These are phyloP conservation scores for Parasteatoda lunata DNA, from an alignment of 2,888 invertebrate genomes.

Conservation along the genomic window DNA sequence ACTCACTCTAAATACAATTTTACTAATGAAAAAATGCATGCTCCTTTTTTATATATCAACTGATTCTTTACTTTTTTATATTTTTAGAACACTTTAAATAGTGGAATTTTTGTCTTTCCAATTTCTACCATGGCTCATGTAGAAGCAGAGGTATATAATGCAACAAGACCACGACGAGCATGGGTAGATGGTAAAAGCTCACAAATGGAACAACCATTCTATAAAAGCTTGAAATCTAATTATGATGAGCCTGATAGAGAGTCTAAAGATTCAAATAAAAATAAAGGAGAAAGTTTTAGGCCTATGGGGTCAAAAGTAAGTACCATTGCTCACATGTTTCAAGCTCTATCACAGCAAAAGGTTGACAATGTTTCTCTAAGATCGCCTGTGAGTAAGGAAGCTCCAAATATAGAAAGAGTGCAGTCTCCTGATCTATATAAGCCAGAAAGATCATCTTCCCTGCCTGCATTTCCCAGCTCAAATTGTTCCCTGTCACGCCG, in stretches of 20 bases:
- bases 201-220: constrained; percentile 60
- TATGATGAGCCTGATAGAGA: constrained; percentile 56
- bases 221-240: constrained; percentile 51
- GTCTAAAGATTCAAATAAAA: constrained; percentile 8
- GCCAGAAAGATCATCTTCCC: constrained; percentile 53
- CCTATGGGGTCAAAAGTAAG: constrained; percentile 71
- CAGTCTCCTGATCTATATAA: constrained; percentile 55
- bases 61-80: too few relatives aligned
- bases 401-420: constrained; percentile 33
- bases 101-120: background rate
- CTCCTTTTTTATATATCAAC: too few relatives aligned
- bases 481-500: constrained; percentile 68
- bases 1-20: too few relatives aligned
- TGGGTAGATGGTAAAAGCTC: constrained; percentile 70
- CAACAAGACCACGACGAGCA: constrained; percentile 70
- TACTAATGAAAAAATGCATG: too few relatives aligned
- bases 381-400: constrained; percentile 60
- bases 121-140: constrained; percentile 70
- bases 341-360: constrained; percentile 69
- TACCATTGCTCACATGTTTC: constrained; percentile 71
- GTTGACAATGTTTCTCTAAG: constrained; percentile 34
- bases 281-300: constrained; percentile 47
- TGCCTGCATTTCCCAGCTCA: constrained; percentile 49
- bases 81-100: too few relatives aligned
- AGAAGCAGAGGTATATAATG: constrained; percentile 71